phyloP scores from a whole-genome alignment of 1,140 invertebrate genomes.

The Adelges cooleyi region DNA sequence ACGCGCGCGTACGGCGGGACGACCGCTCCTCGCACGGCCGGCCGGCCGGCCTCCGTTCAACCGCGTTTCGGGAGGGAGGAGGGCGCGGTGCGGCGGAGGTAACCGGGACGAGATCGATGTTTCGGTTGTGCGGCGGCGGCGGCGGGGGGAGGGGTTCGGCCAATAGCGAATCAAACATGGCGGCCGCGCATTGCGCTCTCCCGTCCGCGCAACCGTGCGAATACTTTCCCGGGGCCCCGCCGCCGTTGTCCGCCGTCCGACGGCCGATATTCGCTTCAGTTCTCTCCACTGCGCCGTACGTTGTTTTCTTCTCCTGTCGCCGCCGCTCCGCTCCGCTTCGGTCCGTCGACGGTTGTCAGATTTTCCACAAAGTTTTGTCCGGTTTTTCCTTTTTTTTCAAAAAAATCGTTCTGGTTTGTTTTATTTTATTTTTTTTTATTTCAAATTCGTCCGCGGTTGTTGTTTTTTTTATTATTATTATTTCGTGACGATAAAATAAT shows the following conservation, averaged over 20 bases:
- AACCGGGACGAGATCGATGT: conserved; percentile 2
- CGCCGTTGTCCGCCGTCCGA: background rate
- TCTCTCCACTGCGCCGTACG: background rate
- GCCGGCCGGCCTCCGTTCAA: too few species aligned
- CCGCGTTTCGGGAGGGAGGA: too few species aligned
- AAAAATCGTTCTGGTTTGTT: too few species aligned
- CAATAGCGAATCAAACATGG: conserved; percentile 25
- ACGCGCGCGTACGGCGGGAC: background rate
- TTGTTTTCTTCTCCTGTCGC: background rate
- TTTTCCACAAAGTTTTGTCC: background rate
- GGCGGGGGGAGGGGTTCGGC: background rate
- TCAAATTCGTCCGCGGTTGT: too few species aligned
- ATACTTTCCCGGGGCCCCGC: background rate
- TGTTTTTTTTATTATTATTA: too few species aligned
- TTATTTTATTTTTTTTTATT: too few species aligned
- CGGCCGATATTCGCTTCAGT: conserved; percentile 20
- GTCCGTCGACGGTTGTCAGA: background rate
- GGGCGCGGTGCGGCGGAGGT: background rate
- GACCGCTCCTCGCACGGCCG: background rate
- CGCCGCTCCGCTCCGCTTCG: background rate
- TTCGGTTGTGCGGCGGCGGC: background rate
- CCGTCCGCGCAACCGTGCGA: background rate
- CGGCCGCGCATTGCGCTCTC: background rate
- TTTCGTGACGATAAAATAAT: too few species aligned
- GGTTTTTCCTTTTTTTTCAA: background rate